Base-by-base conservation (phyloP, 2,113 vertebrate genomes). In the Melanerpes aurifrons region DNA sequence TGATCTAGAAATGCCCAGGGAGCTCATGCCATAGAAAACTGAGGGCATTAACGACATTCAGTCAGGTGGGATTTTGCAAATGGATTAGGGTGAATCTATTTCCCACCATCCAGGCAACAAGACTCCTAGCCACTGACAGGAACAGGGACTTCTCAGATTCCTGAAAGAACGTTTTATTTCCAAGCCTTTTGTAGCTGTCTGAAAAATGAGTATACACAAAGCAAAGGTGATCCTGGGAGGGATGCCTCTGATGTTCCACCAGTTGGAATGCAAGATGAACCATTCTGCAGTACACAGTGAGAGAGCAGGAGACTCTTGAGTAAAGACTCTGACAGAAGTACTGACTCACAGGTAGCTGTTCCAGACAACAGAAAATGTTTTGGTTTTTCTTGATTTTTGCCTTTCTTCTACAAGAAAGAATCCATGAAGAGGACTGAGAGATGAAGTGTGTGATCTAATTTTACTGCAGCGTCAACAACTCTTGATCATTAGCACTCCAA, bases 361-460 rank as follows among this genome's bases (percentile, higher is more conserved):
- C 73, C 58, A 72, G 57, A 50, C 35, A 75, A 43, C 35, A 86
- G 15, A 31, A 37, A 84, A 66, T 32, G 6, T 20, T 63, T n/a
- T 40, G 40, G 11, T 11, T 91, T 83, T 89, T 71, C 77, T 82
- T 72, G 6, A 68, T 62, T 90, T 86, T 75, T 84, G 4, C 15
- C 31, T 66, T 71, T 90, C 22, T 83, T 77, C 47, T 63, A 53
- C 53, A 76, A n/a, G 40, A 84, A 84, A 59, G 35, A 53, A 57
- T 43, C 7, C 6, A 18, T 15, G 25, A 89, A 71, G 47, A 80
- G 24, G 94, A 71, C 16, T 64, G 19, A 31, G 19, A 90, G 8
- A 12, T 0, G 17, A 90, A 7, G 12, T 0, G 18, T 22, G 61
- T 1, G 1, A 78, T 43, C 28, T 35, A 62, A 85, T 82, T 75